Conservation (phyloP, 1,140 invertebrate genomes). For the Monochamus saltuarius region DNA sequence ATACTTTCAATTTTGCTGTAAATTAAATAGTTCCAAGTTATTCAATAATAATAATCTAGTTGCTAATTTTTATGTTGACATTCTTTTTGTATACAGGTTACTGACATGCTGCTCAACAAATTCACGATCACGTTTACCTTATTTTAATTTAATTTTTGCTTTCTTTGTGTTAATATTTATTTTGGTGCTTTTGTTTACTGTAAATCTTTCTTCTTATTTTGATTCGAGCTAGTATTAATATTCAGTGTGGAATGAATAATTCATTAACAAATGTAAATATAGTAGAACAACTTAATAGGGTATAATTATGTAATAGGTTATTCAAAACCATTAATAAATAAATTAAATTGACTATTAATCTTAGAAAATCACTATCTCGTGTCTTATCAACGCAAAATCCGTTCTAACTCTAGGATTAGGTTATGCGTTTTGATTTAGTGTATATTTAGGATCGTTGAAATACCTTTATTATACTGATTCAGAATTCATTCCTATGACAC, state of each 20-base stretch:
- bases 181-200: conserved; percentile 23
- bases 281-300: conserved; percentile 13
- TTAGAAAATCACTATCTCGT: too few relatives aligned
- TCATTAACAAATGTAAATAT: conserved; percentile 3
- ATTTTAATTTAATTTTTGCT: conserved; percentile 9
- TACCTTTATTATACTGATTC: too few relatives aligned
- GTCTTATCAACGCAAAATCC: too few relatives aligned
- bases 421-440: too few relatives aligned
- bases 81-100: conserved; percentile 7
- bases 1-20: too few relatives aligned
- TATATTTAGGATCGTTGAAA: too few relatives aligned
- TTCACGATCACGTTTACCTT: conserved; percentile 14
- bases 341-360: not conserved
- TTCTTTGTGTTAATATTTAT: not conserved
- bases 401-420: too few relatives aligned
- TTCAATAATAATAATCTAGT: not conserved
- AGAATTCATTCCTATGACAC: too few relatives aligned
- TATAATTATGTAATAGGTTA: conserved; percentile 7
- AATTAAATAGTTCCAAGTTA: too few relatives aligned
- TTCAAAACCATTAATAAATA: conserved; percentile 4
- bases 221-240: conserved; percentile 5
- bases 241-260: conserved; percentile 10
- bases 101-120: conserved; percentile 11
- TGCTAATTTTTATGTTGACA: conserved; percentile 15
- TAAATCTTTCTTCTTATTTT: conserved; percentile 15